These are phyloP conservation scores for Metacarcinus magister DNA, from an alignment of 2,888 invertebrate genomes.

Conservation along the genomic window DNA sequence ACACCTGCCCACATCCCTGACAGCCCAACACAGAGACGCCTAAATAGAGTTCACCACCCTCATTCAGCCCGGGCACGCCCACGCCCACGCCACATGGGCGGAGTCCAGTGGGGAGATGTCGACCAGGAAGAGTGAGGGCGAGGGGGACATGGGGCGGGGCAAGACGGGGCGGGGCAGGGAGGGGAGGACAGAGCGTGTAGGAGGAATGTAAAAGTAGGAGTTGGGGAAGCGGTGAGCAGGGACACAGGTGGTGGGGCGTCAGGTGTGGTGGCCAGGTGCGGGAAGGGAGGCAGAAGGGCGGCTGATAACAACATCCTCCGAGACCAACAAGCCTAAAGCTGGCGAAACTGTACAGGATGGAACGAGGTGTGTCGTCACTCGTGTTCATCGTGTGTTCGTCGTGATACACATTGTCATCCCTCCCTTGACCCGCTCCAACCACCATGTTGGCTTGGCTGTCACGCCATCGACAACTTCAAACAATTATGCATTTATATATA, in stretches of 20 bases:
- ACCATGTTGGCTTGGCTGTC: not conserved
- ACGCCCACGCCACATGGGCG: conserved; percentile 68
- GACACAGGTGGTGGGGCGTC: not conserved
- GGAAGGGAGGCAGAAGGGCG: not conserved
- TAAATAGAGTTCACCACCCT: conserved; percentile 70
- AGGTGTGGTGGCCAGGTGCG: conserved; percentile 28
- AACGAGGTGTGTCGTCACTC: not conserved
- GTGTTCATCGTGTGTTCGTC: not conserved
- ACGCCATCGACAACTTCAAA: not conserved
- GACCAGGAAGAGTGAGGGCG: conserved; percentile 59
- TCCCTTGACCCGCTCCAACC: not conserved
- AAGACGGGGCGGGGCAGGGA: not conserved
- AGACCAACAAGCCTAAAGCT: not conserved
- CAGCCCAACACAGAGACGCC: conserved; percentile 30
- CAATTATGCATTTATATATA: not conserved
- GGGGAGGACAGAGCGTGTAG: conserved; percentile 5
- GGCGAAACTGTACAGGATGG: not conserved
- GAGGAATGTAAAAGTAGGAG: conserved; percentile 45
- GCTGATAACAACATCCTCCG: not conserved
- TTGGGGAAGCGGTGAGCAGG: not conserved
- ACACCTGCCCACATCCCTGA: conserved; percentile 43
- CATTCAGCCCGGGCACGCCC: conserved; percentile 56
- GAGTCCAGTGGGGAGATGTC: conserved; percentile 66
- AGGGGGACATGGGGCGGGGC: conserved; percentile 42
- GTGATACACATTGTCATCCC: not conserved